phyloP scores from a whole-genome alignment of 2,113 vertebrate species.

The Perca fluviatilis region DNA sequence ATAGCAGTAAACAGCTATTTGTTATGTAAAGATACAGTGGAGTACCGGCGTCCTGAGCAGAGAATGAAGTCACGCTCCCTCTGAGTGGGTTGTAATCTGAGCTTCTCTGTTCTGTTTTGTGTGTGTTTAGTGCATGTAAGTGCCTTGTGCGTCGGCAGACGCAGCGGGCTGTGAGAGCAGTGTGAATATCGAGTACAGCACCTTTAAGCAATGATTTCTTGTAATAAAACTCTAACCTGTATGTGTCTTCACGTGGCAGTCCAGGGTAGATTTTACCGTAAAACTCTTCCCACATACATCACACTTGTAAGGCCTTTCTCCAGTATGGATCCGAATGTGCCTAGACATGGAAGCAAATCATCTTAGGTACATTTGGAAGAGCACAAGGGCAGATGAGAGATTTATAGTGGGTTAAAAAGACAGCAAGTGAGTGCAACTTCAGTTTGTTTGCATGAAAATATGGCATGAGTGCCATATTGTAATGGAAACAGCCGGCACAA shows the following conservation, averaged over 20 bases:
- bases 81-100: no score
- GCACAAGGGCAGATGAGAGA: not conserved
- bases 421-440: not conserved
- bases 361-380: conserved; percentile 10
- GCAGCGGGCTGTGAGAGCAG: no score
- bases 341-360: conserved; percentile 67
- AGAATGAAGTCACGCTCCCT: no score
- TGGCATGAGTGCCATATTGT: not conserved
- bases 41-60: no score
- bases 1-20: no score
- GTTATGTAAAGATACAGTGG: no score
- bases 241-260: conserved; percentile 94
- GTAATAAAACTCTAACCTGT: conserved; percentile 83
- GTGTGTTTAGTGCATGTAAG: no score
- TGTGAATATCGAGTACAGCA: no score
- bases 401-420: not conserved
- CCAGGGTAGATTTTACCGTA: conserved; percentile 95
- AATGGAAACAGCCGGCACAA: not conserved
- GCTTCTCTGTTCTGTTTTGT: no score
- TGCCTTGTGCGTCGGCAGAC: no score
- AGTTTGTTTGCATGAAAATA: not conserved
- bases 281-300: conserved; percentile 95
- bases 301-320: conserved; percentile 93
- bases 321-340: conserved; percentile 93
- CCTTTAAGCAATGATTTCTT: not conserved